Evolutionary conservation across 2,113 vertebrate genomes (phyloP).

Genomic region (Ophiodon elongatus): DNA sequence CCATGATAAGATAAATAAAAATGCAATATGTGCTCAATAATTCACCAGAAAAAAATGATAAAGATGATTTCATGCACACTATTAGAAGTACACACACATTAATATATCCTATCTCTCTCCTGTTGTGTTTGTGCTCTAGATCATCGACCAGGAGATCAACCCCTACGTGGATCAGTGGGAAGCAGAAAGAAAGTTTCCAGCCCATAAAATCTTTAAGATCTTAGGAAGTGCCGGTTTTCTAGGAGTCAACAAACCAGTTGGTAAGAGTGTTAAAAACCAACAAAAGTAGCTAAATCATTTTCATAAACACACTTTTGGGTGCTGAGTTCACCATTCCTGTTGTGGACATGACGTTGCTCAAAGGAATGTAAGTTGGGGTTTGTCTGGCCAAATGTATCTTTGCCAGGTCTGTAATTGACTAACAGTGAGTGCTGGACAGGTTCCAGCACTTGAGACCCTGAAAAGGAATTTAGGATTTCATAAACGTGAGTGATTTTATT

Average conservation of each 20-base stretch:
- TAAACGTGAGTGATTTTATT: background rate
- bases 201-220: slow-evolving; percentile 88
- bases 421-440: slow-evolving; percentile 22
- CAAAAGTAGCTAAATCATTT: background rate
- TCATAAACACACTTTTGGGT: background rate
- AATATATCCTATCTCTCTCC: background rate
- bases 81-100: background rate
- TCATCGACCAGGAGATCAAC: slow-evolving; percentile 90
- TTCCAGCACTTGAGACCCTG: background rate
- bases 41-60: background rate
- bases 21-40: background rate
- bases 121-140: slow-evolving; percentile 73
- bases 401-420: background rate
- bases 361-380: background rate
- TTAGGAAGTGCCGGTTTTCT: slow-evolving; percentile 87
- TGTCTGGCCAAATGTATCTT: background rate
- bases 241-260: slow-evolving; percentile 87
- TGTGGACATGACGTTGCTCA: background rate
- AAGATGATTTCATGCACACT: background rate
- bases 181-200: slow-evolving; percentile 87
- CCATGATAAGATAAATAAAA: background rate
- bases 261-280: slow-evolving; percentile 67
- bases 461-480: background rate
- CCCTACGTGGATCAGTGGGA: slow-evolving; percentile 89
- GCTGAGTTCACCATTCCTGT: background rate